A percentile compares a stretch with the other conserved stretches of the same genome.
phyloP scores from a whole-genome alignment of 1,140 invertebrate species.

The Magallana ariakensis region DNA sequence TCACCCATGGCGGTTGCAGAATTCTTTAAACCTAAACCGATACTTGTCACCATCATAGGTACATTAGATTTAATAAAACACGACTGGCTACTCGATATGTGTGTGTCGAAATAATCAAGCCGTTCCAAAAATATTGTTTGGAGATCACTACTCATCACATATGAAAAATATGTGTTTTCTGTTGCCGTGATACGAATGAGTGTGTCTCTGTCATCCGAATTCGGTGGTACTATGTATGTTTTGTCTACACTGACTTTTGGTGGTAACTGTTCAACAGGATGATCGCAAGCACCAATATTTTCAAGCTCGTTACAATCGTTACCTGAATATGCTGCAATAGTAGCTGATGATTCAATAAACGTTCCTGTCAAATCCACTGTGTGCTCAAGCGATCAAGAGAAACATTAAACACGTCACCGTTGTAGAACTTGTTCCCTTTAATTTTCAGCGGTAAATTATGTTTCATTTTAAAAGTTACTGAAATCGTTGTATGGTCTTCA shows the following conservation, averaged over 20 bases:
- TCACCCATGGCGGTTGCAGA: neutral
- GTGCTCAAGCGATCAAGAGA: neutral
- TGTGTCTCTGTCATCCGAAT: no score
- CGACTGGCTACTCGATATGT: neutral
- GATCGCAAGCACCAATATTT: no score
- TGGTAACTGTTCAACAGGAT: no score
- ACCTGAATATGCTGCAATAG: no score
- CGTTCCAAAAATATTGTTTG: neutral
- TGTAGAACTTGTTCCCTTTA: neutral
- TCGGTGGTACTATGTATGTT: no score
- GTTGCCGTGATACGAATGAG: neutral
- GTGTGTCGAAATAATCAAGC: neutral
- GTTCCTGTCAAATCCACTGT: neutral
- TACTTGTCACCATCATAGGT: neutral
- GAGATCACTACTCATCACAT: neutral
- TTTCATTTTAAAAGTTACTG: neutral
- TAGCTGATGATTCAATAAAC: no score
- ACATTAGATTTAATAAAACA: neutral
- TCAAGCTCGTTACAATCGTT: no score
- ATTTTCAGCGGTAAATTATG: neutral
- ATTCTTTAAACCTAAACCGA: neutral
- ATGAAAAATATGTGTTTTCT: neutral
- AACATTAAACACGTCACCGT: neutral
- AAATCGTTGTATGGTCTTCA: neutral
- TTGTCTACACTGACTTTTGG: no score